These are phyloP conservation scores for Coelogynopora nodosa DNA, from an alignment of 2,888 invertebrate genomes.

Conservation along the genomic window DNA sequence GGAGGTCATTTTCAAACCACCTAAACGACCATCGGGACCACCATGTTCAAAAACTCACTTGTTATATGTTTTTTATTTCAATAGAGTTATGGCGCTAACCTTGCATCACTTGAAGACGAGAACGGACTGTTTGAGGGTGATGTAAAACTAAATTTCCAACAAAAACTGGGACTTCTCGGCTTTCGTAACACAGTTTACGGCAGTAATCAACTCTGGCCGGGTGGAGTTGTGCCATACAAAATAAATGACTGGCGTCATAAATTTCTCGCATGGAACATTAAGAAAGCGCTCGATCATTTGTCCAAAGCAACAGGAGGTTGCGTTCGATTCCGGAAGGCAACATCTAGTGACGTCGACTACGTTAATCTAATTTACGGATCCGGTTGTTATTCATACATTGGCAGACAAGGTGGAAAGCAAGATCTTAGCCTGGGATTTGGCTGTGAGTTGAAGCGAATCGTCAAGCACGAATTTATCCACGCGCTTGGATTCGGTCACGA, in stretches of 20 bases:
- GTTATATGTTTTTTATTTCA: no score
- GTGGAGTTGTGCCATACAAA: constrained; percentile 15
- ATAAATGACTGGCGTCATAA: constrained; percentile 28
- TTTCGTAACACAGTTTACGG: not conserved
- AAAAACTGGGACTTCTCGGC: not conserved
- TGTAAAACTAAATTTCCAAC: not conserved
- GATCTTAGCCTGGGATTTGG: constrained; percentile 20
- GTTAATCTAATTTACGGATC: constrained; percentile 7
- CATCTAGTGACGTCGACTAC: not conserved
- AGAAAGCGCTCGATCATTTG: not conserved
- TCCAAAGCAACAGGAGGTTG: constrained; percentile 13
- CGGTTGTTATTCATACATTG: constrained; percentile 22
- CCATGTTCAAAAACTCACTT: no score
- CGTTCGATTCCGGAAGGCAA: constrained; percentile 11
- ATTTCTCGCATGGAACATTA: constrained; percentile 11
- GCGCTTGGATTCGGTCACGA: constrained; percentile 40
- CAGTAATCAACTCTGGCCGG: constrained; percentile 7
- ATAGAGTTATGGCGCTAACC: not conserved
- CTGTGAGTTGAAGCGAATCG: constrained; percentile 30
- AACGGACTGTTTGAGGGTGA: constrained; percentile 17
- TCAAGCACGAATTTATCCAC: constrained; percentile 42
- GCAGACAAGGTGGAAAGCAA: not conserved
- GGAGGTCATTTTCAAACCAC: no score
- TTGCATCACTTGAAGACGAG: not conserved
- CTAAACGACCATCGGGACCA: no score